Percentiles rank a stretch among this genome's conserved stretches.
These are phyloP conservation scores for Rhadina sibilatrix DNA, from an alignment of 2,113 vertebrate genomes.

Conservation along the genomic window DNA sequence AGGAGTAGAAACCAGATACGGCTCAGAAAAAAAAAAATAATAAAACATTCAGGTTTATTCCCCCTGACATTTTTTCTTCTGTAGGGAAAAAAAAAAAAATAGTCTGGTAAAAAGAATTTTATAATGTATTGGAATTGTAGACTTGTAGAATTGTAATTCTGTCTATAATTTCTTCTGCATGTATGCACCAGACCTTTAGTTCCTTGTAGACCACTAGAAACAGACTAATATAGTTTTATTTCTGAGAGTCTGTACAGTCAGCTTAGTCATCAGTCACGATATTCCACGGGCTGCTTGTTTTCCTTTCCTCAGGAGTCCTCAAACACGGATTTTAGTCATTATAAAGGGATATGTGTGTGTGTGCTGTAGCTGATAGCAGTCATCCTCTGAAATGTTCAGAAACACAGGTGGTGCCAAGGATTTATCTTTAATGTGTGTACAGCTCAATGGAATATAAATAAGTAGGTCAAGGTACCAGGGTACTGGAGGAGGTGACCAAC, in stretches of 20 bases:
- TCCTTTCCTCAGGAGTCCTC: neutral
- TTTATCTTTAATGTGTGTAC: neutral
- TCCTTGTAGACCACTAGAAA: neutral
- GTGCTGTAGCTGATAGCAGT: neutral
- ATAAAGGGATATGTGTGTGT: neutral
- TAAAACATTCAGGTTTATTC: neutral
- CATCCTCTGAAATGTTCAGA: neutral
- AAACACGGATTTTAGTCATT: neutral
- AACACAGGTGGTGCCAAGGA: neutral
- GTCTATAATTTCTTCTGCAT: neutral
- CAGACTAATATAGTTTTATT: neutral
- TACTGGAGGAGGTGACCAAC: neutral
- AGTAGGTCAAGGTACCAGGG: neutral
- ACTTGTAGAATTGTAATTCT: too few relatives aligned
- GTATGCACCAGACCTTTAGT: neutral
- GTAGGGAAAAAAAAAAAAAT: neutral
- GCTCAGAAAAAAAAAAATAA: neutral
- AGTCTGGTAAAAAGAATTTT: neutral
- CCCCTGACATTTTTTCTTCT: neutral
- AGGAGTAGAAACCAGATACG: neutral
- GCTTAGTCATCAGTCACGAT: neutral
- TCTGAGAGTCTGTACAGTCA: neutral
- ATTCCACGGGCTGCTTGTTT: neutral
- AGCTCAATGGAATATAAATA: neutral
- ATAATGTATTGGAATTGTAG: neutral